phyloP scores from a whole-genome alignment of 1,140 invertebrate genomes.

The Megalonaias nervosa region DNA sequence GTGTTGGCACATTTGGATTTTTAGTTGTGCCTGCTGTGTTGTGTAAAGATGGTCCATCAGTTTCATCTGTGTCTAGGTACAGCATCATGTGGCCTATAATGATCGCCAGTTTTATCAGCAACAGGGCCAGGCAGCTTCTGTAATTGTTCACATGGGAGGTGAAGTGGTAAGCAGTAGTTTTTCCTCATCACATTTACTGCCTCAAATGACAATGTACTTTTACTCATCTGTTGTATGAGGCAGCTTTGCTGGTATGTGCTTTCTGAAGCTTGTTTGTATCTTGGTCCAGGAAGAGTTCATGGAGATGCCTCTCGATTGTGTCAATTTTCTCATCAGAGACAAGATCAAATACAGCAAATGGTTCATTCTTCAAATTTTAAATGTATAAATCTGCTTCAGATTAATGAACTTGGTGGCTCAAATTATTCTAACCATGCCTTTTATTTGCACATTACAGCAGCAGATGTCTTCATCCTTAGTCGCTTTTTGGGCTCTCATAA shows the following conservation, averaged over 20 bases:
- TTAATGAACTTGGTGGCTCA: not conserved
- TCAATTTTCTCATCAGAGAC: slow-evolving; percentile 10
- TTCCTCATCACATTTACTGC: slow-evolving; percentile 23
- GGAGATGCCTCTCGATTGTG: not conserved
- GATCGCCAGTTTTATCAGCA: not conserved
- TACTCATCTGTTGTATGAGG: not conserved
- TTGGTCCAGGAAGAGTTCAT: slow-evolving; percentile 6
- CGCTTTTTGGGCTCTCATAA: no score
- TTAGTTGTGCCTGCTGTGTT: not conserved
- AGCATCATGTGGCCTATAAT: not conserved
- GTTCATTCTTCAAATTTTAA: slow-evolving; percentile 17
- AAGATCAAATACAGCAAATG: not conserved
- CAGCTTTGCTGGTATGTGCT: slow-evolving; percentile 6
- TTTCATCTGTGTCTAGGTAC: slow-evolving; percentile 3
- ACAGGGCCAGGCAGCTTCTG: slow-evolving; percentile 12
- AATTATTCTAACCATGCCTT: no score
- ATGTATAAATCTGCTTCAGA: slow-evolving; percentile 2
- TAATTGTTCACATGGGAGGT: not conserved
- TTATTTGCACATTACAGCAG: no score
- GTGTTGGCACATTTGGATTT: no score
- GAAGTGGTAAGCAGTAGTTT: not conserved
- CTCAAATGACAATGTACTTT: slow-evolving; percentile 2
- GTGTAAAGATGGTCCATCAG: not conserved
- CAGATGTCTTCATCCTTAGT: no score
- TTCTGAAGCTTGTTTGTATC: slow-evolving; percentile 12